These are phyloP conservation scores for Lysandra bellargus DNA, from an alignment of 2,888 invertebrate genomes.

Conservation along the genomic window DNA sequence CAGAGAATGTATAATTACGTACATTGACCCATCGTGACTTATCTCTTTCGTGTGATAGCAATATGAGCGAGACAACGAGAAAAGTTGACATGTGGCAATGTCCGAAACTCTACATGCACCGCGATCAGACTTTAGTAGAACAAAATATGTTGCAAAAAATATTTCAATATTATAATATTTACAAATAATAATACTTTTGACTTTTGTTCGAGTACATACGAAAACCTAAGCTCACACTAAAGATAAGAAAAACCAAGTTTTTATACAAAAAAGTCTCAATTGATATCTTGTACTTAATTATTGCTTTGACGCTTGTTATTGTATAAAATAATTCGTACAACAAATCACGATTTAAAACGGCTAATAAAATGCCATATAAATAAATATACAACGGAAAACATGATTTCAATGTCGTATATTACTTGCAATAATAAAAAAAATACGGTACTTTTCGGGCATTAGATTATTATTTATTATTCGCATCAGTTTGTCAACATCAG, in stretches of 20 bases:
- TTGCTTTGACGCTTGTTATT: slow-evolving; percentile 1
- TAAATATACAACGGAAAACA: neutral
- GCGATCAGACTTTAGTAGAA: too few species aligned
- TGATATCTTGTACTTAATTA: neutral
- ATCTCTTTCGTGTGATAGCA: neutral
- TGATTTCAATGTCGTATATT: neutral
- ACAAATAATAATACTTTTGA: too few species aligned
- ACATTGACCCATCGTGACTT: neutral
- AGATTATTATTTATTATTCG: neutral
- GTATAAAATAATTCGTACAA: neutral
- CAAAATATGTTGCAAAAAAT: too few species aligned
- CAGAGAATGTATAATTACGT: neutral
- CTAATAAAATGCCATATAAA: neutral
- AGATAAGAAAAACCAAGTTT: neutral
- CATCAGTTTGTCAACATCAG: neutral
- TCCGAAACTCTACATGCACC: neutral
- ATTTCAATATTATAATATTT: too few species aligned
- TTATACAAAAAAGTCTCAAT: neutral
- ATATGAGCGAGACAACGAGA: neutral
- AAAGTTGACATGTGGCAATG: neutral
- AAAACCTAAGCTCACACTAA: neutral
- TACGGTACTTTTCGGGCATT: neutral
- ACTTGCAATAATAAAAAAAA: neutral
- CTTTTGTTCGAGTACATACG: neutral
- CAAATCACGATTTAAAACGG: neutral